phyloP scores from a whole-genome alignment of 2,888 invertebrate species.

The Myopa tessellatipennis region DNA sequence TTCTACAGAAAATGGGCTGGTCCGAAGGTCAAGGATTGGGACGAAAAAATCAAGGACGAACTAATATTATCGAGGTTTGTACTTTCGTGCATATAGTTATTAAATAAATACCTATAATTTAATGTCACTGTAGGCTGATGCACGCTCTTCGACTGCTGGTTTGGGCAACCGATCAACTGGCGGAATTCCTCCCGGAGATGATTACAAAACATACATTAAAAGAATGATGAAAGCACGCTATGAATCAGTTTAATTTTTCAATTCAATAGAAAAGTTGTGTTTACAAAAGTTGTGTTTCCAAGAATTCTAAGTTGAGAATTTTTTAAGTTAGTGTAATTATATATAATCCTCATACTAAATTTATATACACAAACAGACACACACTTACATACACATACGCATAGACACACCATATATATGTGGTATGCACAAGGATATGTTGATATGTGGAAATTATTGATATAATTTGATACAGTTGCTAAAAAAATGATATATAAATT shows the following conservation, averaged over 20 bases:
- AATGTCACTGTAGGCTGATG: constrained; percentile 52
- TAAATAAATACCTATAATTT: neutral
- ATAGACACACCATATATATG: neutral
- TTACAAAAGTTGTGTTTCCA: neutral
- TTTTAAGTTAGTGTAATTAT: constrained; percentile 21
- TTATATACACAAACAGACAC: neutral
- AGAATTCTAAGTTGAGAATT: constrained; percentile 1
- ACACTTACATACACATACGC: neutral
- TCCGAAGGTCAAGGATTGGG: constrained; percentile 96
- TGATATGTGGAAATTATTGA: no score
- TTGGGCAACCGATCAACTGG: constrained; percentile 78
- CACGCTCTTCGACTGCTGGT: constrained; percentile 80
- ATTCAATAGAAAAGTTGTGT: neutral
- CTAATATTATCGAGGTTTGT: constrained; percentile 88
- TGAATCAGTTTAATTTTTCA: constrained; percentile 60
- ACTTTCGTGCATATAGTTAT: neutral
- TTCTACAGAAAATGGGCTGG: constrained; percentile 99
- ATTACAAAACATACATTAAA: constrained; percentile 68
- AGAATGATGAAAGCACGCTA: constrained; percentile 69
- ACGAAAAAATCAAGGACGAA: constrained; percentile 90
- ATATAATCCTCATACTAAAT: constrained; percentile 7
- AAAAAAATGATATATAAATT: no score
- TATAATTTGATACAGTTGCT: no score
- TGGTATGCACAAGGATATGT: neutral
- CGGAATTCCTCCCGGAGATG: constrained; percentile 62